These are phyloP conservation scores for Microtus richardsoni DNA, from an alignment of 2,113 vertebrate genomes.

Conservation along the genomic window DNA sequence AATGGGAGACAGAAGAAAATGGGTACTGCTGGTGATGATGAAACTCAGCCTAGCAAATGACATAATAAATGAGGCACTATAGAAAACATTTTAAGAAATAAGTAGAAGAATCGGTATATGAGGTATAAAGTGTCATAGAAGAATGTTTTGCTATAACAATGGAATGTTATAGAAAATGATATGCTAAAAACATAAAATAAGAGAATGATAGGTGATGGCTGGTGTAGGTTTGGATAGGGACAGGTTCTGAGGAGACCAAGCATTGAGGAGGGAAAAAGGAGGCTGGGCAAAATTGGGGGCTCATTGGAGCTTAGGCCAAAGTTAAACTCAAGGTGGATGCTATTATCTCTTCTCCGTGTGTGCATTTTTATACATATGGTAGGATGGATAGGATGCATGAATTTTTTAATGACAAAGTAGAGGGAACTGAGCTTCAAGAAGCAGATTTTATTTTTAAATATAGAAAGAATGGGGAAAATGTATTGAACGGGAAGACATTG, in stretches of 20 bases:
- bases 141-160: not conserved
- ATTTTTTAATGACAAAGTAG: not conserved
- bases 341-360: not conserved
- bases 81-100: not conserved
- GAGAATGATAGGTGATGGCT: not conserved
- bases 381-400: not conserved
- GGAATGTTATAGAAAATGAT: not conserved
- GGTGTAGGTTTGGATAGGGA: not conserved
- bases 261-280: not conserved
- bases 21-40: not conserved
- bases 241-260: not conserved
- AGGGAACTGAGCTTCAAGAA: not conserved
- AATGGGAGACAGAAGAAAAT: not conserved
- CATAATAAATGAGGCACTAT: not conserved
- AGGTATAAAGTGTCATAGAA: not conserved
- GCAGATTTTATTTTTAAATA: not conserved
- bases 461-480: not conserved
- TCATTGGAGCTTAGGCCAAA: not conserved
- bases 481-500: not conserved
- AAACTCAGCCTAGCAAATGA: not conserved
- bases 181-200: no score
- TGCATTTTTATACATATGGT: not conserved
- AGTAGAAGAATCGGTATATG: not conserved
- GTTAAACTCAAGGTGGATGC: not conserved
- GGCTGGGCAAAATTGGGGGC: accelerated